Base-by-base conservation (phyloP, 2,113 vertebrate species). In the Tringa solitaria region DNA sequence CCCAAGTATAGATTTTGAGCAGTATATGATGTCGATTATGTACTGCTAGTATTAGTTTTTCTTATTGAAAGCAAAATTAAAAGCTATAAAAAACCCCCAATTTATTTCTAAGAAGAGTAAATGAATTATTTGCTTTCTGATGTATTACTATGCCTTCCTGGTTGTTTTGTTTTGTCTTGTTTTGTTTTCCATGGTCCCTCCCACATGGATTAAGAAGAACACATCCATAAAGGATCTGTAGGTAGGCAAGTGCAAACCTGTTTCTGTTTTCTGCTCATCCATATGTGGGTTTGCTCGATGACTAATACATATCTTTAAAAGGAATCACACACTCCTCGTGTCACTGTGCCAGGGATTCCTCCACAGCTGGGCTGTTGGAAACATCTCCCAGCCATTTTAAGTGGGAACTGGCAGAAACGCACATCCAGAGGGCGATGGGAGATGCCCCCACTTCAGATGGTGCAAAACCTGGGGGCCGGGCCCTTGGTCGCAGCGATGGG, bases 221-320 rank as follows among this genome's bases (percentile, higher is more conserved):
- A 28, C 33, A 3, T 35, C 18, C 1, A 4, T 7, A 33, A 67
- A 4, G 0, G 2, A 30, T 70, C 68, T n/a, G 1, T 12, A 24
- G 1, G 13, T 2, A 35, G 65, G 64, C 88, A 67, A 85, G 74
- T 2, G 6, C 41, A 53, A 67, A 65, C 81, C 74, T 19, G 46
- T 21, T 27, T 18, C 5, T 51, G 68, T 33, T 24, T 64, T 21
- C 68, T 60, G 9, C 69, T 4, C 4, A 13, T 24, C 39, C 12
- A 0, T 6, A 0, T 2, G 0, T 0, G 51, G 35, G 27, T 10
- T 23, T 74, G 45, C 50, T 33, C 39, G 10, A 1, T 1, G 41
- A n/a, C 46, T 37, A 22, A 9, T 1, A 14, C 1, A 4, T 8
- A 15, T 4, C 23, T 54, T 7, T 3, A 26, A 48, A 1, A 46